Evolutionary conservation across 1,140 invertebrate genomes (phyloP).

Genomic region (Drosophila erecta): DNA sequence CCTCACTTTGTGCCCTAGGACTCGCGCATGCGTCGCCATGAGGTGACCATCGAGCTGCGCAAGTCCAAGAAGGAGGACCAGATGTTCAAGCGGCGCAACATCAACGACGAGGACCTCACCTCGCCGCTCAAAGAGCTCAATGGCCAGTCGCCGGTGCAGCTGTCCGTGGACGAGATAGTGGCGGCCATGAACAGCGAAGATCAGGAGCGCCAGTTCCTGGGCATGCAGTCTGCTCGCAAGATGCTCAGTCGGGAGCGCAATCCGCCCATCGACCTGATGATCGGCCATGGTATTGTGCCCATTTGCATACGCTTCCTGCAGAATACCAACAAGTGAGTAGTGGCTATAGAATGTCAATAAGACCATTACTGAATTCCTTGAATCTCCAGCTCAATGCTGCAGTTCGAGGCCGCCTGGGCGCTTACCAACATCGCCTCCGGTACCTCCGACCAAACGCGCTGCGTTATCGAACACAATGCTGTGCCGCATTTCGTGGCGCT

Average conservation of each 20-base stretch:
- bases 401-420: constrained; percentile 99
- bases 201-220: constrained; percentile 87
- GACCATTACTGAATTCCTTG: background rate
- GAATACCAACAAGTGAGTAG: constrained; percentile 88
- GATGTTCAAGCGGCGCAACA: constrained; percentile 96
- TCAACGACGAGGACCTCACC: constrained; percentile 86
- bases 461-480: constrained; percentile 94
- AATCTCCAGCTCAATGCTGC: constrained; percentile 90
- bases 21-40: constrained; percentile 93
- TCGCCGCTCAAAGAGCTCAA: constrained; percentile 87
- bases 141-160: constrained; percentile 83
- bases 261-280: constrained; percentile 97
- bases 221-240: constrained; percentile 93
- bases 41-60: constrained; percentile 94
- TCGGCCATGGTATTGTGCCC: constrained; percentile 94
- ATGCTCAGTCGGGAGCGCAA: constrained; percentile 96
- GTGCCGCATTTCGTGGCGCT: constrained; percentile 93
- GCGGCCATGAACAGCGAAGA: constrained; percentile 88
- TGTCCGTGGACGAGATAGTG: constrained; percentile 88
- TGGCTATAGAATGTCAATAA: background rate
- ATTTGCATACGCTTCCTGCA: constrained; percentile 92
- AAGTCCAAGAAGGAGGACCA: constrained; percentile 98
- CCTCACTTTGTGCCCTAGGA: constrained; percentile 87
- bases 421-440: constrained; percentile 99
- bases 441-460: constrained; percentile 94